These are phyloP conservation scores for Augochlorella aurata DNA, from an alignment of 2,888 invertebrate genomes.

Conservation along the genomic window DNA sequence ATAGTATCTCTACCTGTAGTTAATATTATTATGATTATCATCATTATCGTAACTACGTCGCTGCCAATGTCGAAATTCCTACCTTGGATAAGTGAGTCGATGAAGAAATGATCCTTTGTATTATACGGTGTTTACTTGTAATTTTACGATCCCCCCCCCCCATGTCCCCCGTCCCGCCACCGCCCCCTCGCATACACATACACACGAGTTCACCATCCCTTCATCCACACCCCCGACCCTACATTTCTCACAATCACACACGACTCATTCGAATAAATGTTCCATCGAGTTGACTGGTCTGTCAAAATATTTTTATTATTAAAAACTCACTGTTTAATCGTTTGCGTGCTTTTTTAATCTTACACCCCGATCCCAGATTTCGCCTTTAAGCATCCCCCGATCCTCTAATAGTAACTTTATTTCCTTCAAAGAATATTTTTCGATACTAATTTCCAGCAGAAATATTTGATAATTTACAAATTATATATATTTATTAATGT, in stretches of 20 bases:
- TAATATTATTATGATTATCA: constrained; percentile 47
- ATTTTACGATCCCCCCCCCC: constrained; percentile 44
- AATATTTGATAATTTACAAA: not conserved
- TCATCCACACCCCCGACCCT: constrained; percentile 11
- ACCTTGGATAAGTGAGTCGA: constrained; percentile 44
- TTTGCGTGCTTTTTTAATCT: constrained; percentile 61
- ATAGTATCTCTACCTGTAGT: constrained; percentile 53
- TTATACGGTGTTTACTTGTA: constrained; percentile 66
- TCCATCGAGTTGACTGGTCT: constrained; percentile 73
- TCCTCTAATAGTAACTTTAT: not conserved
- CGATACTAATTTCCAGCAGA: not conserved
- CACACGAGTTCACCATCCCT: not conserved
- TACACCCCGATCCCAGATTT: not conserved
- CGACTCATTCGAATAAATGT: constrained; percentile 72
- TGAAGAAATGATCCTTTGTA: constrained; percentile 57
- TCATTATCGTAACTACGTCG: constrained; percentile 55
- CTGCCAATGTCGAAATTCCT: constrained; percentile 67
- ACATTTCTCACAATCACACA: constrained; percentile 71
- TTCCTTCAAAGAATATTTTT: not conserved
- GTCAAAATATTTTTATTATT: constrained; percentile 82
- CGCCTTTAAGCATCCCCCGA: not conserved
- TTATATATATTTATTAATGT: not conserved
- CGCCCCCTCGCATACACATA: not conserved
- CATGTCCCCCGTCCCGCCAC: too few relatives aligned
- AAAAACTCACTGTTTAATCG: constrained; percentile 81